These are phyloP conservation scores for Keiferia lycopersicella DNA, from an alignment of 2,888 invertebrate genomes.

Conservation along the genomic window DNA sequence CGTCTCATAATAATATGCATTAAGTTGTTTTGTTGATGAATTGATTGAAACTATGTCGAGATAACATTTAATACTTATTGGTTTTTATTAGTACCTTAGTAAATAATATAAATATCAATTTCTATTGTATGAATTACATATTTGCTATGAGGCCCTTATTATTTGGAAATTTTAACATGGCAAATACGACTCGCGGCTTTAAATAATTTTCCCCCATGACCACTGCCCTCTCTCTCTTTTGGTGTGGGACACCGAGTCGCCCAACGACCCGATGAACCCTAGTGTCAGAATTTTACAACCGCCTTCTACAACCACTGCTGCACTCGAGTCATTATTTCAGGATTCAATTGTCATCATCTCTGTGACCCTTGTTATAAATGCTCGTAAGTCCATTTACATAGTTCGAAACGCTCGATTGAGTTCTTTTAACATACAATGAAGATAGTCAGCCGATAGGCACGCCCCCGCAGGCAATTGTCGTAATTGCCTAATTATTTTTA, in stretches of 20 bases:
- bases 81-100: too few relatives aligned
- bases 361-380: constrained; percentile 22
- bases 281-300: too few relatives aligned
- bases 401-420: constrained; percentile 37
- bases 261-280: too few relatives aligned
- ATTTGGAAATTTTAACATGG: background rate
- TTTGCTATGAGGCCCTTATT: too few relatives aligned
- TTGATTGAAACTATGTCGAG: too few relatives aligned
- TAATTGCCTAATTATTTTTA: constrained; percentile 79
- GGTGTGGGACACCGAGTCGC: too few relatives aligned
- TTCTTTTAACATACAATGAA: constrained; percentile 48
- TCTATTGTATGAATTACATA: too few relatives aligned
- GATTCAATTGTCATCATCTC: too few relatives aligned
- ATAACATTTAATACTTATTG: too few relatives aligned
- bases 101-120: too few relatives aligned
- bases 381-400: constrained; percentile 28
- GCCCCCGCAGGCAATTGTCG: constrained; percentile 63
- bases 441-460: constrained; percentile 57
- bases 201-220: background rate
- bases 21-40: background rate
- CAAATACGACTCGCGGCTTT: background rate
- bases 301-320: too few relatives aligned
- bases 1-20: constrained; percentile 7
- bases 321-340: background rate
- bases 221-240: too few relatives aligned